Conservation (phyloP, 1,140 invertebrate genomes). For the Drosophila erecta region DNA sequence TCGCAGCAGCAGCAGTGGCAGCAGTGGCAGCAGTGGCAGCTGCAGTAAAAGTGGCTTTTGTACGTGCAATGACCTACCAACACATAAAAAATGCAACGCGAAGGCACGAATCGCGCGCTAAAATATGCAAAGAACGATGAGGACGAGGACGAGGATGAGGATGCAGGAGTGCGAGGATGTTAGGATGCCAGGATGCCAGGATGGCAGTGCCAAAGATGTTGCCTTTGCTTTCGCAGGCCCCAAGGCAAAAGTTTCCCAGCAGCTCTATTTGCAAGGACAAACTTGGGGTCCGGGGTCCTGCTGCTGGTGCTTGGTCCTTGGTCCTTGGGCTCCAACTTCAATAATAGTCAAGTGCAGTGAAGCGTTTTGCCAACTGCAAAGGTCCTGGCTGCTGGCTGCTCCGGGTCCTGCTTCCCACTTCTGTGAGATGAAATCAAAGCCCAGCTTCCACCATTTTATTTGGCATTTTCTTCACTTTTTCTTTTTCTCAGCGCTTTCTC, state of each 20-base stretch:
- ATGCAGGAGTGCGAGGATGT: neutral
- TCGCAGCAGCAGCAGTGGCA: constrained; percentile 15
- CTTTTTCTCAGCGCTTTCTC: constrained; percentile 10
- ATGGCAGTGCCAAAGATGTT: constrained; percentile 64
- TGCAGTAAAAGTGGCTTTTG: constrained; percentile 84
- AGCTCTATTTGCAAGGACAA: constrained; percentile 67
- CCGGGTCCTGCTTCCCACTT: neutral
- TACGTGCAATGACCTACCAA: constrained; percentile 84
- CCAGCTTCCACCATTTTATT: constrained; percentile 60
- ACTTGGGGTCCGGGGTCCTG: constrained; percentile 33
- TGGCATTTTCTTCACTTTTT: constrained; percentile 56
- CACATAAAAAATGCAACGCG: constrained; percentile 80
- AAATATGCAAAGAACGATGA: constrained; percentile 75
- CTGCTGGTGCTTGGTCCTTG: constrained; percentile 1
- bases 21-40: constrained; percentile 26
- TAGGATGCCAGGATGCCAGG: constrained; percentile 38
- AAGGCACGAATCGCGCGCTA: constrained; percentile 65
- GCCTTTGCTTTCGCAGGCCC: constrained; percentile 42
- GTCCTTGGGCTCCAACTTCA: constrained; percentile 67
- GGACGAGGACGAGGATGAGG: neutral
- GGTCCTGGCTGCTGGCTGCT: neutral
- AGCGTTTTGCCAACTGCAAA: constrained; percentile 73
- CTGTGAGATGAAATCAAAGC: constrained; percentile 48
- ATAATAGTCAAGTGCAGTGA: constrained; percentile 83
- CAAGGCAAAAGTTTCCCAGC: constrained; percentile 74